Evolutionary conservation across 2,888 invertebrate genomes (phyloP).

Genomic region (Philereme transversata): DNA sequence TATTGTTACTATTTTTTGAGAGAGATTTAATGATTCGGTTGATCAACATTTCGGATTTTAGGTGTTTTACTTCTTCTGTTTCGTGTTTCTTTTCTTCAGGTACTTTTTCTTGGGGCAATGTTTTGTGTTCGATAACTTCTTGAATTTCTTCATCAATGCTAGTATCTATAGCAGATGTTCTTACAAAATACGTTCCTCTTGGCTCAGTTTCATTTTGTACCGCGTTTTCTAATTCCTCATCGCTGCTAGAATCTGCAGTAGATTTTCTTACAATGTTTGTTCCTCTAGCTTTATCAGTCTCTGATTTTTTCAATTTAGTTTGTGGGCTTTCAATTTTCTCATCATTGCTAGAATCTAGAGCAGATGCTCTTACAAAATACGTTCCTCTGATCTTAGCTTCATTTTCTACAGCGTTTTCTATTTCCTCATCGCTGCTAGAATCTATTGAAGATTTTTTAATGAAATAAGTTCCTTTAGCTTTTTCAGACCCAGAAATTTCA

Average conservation of each 20-base stretch:
- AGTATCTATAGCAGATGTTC: neutral
- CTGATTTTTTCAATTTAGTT: slow-evolving; percentile 4
- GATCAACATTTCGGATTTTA: slow-evolving; percentile 45
- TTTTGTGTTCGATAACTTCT: slow-evolving; percentile 23
- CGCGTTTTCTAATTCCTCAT: neutral
- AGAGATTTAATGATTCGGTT: slow-evolving; percentile 54
- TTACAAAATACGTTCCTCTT: neutral
- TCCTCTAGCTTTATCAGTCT: slow-evolving; percentile 8
- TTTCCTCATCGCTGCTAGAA: slow-evolving; percentile 5
- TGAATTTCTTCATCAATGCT: slow-evolving; percentile 20
- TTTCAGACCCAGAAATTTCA: neutral
- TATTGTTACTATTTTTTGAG: slow-evolving; percentile 38
- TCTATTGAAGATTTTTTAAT: slow-evolving; percentile 12
- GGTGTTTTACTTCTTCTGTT: too few relatives aligned
- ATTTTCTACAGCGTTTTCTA: neutral
- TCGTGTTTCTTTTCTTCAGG: neutral
- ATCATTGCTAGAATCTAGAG: neutral
- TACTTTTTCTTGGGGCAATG: slow-evolving; percentile 20
- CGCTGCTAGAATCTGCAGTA: slow-evolving; percentile 11
- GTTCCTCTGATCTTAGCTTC: neutral
- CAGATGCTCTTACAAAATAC: neutral
- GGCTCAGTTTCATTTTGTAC: slow-evolving; percentile 3
- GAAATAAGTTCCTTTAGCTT: slow-evolving; percentile 21
- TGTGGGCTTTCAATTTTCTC: neutral
- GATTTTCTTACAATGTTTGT: slow-evolving; percentile 22